Evolutionary conservation across 2,797 vertebrate species (phyloP).

Genomic region (Epinephelus awoara): DNA sequence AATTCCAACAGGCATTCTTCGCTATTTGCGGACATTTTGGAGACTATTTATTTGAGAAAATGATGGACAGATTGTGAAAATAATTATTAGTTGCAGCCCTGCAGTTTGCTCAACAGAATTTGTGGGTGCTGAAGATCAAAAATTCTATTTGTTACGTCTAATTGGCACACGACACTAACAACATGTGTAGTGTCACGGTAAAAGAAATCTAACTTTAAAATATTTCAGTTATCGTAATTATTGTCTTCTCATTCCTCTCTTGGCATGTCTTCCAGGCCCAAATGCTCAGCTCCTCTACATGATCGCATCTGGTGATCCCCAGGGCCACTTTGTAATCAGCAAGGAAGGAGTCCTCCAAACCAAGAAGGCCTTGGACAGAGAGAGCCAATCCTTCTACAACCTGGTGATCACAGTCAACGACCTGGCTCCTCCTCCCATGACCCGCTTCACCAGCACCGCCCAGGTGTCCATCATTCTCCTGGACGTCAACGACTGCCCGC

Average conservation of each 20-base stretch:
- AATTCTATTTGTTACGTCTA: neutral
- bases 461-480: slow-evolving; percentile 96
- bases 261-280: slow-evolving; percentile 83
- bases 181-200: neutral
- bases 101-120: neutral
- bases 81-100: neutral
- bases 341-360: slow-evolving; percentile 87
- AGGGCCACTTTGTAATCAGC: slow-evolving; percentile 89
- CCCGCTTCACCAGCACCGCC: slow-evolving; percentile 92
- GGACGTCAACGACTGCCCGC: slow-evolving; percentile 95
- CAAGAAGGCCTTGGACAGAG: slow-evolving; percentile 89
- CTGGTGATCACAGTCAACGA: slow-evolving; percentile 93
- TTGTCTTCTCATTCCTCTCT: neutral
- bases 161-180: neutral
- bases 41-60: neutral
- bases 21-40: neutral
- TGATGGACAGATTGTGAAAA: neutral
- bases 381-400: slow-evolving; percentile 97
- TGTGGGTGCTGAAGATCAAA: neutral
- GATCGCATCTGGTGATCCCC: slow-evolving; percentile 92
- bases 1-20: neutral
- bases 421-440: slow-evolving; percentile 83
- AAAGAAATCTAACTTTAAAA: neutral
- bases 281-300: slow-evolving; percentile 92
- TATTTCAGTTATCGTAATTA: neutral